Conservation (phyloP, 2,797 vertebrate species). For the Ctenochaetus hawaiiensis region DNA sequence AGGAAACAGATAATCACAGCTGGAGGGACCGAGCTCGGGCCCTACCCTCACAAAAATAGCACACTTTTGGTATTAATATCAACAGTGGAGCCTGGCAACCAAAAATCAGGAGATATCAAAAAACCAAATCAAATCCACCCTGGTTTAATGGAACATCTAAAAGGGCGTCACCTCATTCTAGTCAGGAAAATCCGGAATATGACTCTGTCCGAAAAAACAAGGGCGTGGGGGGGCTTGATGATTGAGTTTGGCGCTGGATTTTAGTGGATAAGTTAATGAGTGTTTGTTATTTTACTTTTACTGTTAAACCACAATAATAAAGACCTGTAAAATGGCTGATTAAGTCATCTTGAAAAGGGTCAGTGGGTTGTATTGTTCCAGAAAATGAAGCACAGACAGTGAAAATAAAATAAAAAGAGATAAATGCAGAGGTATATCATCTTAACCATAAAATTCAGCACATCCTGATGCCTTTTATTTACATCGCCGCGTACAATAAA, state of each 20-base stretch:
- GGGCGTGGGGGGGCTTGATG: not conserved
- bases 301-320: constrained; percentile 5
- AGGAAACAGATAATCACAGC: constrained; percentile 78
- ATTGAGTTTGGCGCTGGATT: constrained; percentile 28
- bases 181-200: constrained; percentile 46
- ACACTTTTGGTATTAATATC: constrained; percentile 58
- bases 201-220: not conserved
- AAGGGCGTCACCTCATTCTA: constrained; percentile 16
- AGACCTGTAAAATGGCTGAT: not conserved
- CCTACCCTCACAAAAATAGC: constrained; percentile 63
- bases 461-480: not conserved
- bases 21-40: constrained; percentile 27
- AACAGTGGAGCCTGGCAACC: constrained; percentile 14
- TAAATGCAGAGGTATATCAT: not conserved
- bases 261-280: constrained; percentile 6
- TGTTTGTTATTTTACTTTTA: constrained; percentile 28
- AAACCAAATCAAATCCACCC: constrained; percentile 45
- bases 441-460: not conserved
- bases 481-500: not conserved
- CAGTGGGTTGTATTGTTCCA: not conserved
- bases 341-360: not conserved
- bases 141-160: constrained; percentile 31
- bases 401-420: not conserved
- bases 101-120: constrained; percentile 34
- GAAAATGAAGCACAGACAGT: not conserved